phyloP scores from a whole-genome alignment of 2,113 vertebrate species.

The Brachirus orientalis region DNA sequence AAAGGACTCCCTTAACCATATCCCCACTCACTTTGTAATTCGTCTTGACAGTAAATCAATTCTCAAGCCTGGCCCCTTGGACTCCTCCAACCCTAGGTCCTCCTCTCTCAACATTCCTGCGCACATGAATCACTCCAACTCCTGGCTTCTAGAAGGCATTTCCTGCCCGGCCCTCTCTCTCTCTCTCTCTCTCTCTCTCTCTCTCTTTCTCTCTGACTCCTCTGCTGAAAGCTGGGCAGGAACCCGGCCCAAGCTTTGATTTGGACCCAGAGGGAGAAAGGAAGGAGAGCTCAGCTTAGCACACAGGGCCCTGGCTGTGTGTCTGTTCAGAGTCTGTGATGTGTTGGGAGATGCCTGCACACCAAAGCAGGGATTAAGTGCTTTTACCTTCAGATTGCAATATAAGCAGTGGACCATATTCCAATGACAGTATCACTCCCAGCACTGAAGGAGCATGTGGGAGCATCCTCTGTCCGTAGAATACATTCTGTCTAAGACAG shows the following conservation, averaged over 20 bases:
- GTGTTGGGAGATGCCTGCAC: constrained; percentile 69
- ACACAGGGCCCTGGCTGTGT: constrained; percentile 58
- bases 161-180: constrained; percentile 88
- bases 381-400: constrained; percentile 68
- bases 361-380: constrained; percentile 67
- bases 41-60: constrained; percentile 97
- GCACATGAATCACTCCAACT: constrained; percentile 96
- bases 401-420: constrained; percentile 58
- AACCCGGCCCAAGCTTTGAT: constrained; percentile 84
- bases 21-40: constrained; percentile 92
- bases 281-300: constrained; percentile 66
- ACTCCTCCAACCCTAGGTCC: constrained; percentile 80
- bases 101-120: constrained; percentile 88
- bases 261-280: constrained; percentile 84
- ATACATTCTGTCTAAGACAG: constrained; percentile 69
- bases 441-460: constrained; percentile 41
- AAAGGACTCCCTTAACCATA: constrained; percentile 92
- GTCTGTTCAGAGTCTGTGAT: constrained; percentile 38
- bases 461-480: constrained; percentile 48
- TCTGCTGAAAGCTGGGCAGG: constrained; percentile 87
- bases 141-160: constrained; percentile 97
- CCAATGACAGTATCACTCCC: constrained; percentile 61
- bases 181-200: constrained; percentile 66
- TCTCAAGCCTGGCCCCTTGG: constrained; percentile 92
- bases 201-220: constrained; percentile 62